Evolutionary conservation across 2,888 invertebrate species (phyloP), one percentile per base, ranked within the genome.

Genomic region (Ptilodon capucinus): DNA sequence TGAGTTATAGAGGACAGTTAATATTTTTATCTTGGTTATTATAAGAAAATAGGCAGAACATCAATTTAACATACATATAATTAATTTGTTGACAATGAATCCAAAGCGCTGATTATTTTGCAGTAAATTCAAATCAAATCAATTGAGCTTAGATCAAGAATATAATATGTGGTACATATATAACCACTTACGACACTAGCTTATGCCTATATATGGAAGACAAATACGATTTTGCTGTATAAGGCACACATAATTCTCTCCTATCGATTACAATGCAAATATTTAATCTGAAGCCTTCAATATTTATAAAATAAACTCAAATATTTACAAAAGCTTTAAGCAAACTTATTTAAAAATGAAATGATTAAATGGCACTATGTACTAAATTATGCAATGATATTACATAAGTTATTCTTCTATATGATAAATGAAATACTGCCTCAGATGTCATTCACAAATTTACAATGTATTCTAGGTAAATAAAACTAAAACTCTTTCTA

Each of bases 381-480:
- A 54, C 58, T 70, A 68, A 61, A 65, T 62, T 74, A 69, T 62
- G 42, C 42, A 51, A 57, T 58, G 52, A 38, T 38, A 50, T 49
- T 44, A 51, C 32, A 13, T 7, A 14, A 4, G 2, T n/a, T 44
- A 50, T 49, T 49, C 61, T 71, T 25, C 74, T 61, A 62, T 62
- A 74, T 72, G 68, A 71, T 76, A 78, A 67, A 73, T 81, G 76
- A 85, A 89, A 91, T 91, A 91, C 90, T 91, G 90, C 86, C 80
- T 80, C 83, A 91, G 90, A 90, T 90, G 90, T 90, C 90, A 78
- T 79, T 74, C 72, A 71, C 59, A 67, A 77, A 83, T 83, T 62
- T 84, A 85, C 82, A 84, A 67, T 65, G 55, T 60, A 19, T 17
- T 41, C 53, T 51, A 63, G 21, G 40, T 14, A 40, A 8, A 28